Base-by-base conservation (phyloP, 1,140 invertebrate genomes). In the Drosophila nebulosa region DNA sequence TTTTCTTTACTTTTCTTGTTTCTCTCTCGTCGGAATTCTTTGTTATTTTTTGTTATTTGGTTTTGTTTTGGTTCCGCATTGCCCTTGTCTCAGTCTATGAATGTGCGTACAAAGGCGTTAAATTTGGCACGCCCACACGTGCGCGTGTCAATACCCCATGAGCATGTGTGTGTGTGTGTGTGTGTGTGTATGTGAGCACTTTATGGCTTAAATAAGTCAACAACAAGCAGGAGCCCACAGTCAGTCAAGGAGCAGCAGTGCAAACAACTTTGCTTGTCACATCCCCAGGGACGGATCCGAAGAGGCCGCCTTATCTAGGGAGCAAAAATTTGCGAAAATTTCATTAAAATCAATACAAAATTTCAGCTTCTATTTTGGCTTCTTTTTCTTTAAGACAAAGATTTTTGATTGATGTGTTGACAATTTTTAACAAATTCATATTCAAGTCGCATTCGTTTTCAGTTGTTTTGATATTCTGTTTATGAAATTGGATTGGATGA, bases 181-280 rank as follows among this genome's bases (percentile, higher is more conserved):
- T 55, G 24, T 59, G 50, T 68, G 71, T 51, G 63, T 69, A n/a
- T n/a, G 68, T 62, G 77, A 86, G 74, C 78, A 88, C 84, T 88
- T 88, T 88, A 88, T 89, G 83, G 81, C 83, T 88, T 88, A 89
- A 88, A 88, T 88, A 88, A 88, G 83, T 88, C 83, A 86, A 86
- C 81, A 86, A 88, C 83, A 86, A 73, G 65, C 65, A 64, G 65
- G 58, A 63, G 57, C 21, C 56, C 63, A 39, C 30, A 72, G 9
- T 21, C 39, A 46, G 39, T 46, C 69, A 59, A 26, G 27, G 55
- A 32, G 56, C 32, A 35, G 39, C 16, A 46, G 2, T 46, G 39
- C 39, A 46, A 46, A 46, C 39, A 46, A 46, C 39, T 46, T 46
- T 46, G 7, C 35, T 21, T 56, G 3, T 9, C 16, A n/a, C 1